phyloP scores from a whole-genome alignment of 2,113 vertebrate species.

The Heterochromis multidens region DNA sequence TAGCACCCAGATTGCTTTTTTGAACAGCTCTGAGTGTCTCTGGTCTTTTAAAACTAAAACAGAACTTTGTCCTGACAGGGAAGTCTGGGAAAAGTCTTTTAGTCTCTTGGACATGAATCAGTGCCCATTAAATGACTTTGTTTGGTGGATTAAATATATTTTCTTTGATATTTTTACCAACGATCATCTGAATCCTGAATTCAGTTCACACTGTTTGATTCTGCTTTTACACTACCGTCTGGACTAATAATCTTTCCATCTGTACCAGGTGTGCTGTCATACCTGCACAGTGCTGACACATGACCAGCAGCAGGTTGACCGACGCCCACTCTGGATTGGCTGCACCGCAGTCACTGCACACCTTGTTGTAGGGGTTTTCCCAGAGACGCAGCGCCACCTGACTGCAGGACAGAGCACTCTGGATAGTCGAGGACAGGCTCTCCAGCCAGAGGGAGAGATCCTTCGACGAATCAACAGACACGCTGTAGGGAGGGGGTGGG shows the following conservation, averaged over 20 bases:
- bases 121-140: not conserved
- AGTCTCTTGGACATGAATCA: not conserved
- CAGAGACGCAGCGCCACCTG: slow-evolving; percentile 72
- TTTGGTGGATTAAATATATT: not conserved
- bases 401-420: slow-evolving; percentile 71
- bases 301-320: slow-evolving; percentile 75
- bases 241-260: not conserved
- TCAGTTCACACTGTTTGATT: not conserved
- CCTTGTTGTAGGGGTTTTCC: slow-evolving; percentile 72
- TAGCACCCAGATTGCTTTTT: not conserved
- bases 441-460: slow-evolving; percentile 68
- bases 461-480: slow-evolving; percentile 66
- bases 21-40: not conserved
- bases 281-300: slow-evolving; percentile 79
- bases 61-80: too few relatives aligned
- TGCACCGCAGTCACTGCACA: slow-evolving; percentile 72
- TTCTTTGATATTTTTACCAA: not conserved
- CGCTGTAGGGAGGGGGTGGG: not conserved
- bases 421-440: slow-evolving; percentile 56
- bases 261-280: not conserved
- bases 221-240: not conserved
- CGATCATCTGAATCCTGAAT: not conserved
- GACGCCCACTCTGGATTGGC: slow-evolving; percentile 79
- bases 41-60: not conserved
- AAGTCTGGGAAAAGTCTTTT: too few relatives aligned